These are phyloP conservation scores for Pteropus alecto DNA, from an alignment of 2,113 vertebrate species.

Conservation along the genomic window DNA sequence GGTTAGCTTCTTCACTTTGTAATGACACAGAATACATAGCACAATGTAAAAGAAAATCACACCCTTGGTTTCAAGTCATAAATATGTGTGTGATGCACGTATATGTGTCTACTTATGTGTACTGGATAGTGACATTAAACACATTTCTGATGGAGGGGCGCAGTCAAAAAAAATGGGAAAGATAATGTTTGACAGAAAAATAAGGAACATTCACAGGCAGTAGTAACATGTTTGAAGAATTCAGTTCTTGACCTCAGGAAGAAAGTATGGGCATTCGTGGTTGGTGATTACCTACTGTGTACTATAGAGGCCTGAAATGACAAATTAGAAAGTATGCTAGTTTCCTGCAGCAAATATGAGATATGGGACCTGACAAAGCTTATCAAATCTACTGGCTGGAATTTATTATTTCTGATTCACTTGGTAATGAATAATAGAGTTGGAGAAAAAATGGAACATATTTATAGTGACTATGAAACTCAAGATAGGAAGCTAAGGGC, in stretches of 20 bases:
- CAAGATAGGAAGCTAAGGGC: background rate
- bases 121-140: background rate
- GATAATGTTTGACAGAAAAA: background rate
- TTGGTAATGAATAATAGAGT: background rate
- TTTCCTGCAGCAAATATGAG: background rate
- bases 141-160: background rate
- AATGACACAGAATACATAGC: background rate
- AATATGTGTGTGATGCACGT: background rate
- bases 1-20: background rate
- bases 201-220: background rate
- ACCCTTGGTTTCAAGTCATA: background rate
- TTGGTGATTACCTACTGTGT: background rate
- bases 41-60: background rate
- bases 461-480: background rate
- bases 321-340: background rate
- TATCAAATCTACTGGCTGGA: background rate
- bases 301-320: background rate
- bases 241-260: background rate
- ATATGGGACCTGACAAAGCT: background rate
- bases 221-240: background rate
- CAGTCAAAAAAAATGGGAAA: background rate
- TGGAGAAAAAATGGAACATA: background rate
- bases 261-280: background rate
- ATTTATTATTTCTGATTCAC: slow-evolving; percentile 34
- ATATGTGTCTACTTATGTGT: background rate